These are phyloP conservation scores for Phrynocephalus vlangalii DNA, from an alignment of 2,797 vertebrate genomes.

Conservation along the genomic window DNA sequence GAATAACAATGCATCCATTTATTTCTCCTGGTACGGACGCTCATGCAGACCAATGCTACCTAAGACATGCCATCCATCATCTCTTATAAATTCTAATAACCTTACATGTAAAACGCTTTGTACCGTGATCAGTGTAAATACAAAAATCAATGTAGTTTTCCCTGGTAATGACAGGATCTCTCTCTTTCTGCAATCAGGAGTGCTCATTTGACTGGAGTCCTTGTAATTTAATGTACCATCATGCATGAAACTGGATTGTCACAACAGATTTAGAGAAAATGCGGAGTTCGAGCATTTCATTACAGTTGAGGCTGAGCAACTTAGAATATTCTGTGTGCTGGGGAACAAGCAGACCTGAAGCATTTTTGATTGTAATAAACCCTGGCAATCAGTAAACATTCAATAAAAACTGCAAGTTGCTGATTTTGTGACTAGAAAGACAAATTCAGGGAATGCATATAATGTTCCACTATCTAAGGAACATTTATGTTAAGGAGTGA, in stretches of 20 bases:
- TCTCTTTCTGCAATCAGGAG: conserved; percentile 10
- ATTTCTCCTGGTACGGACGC: conserved; percentile 19
- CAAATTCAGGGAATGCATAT: conserved; percentile 46
- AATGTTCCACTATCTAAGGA: conserved; percentile 49
- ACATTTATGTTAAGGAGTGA: conserved; percentile 59
- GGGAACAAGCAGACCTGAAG: conserved; percentile 43
- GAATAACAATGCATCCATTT: not conserved
- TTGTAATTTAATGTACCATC: conserved; percentile 28
- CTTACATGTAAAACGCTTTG: conserved; percentile 39
- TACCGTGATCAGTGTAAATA: conserved; percentile 32
- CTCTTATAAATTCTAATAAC: not conserved
- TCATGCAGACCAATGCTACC: conserved; percentile 19
- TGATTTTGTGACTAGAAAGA: conserved; percentile 54
- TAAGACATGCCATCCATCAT: not conserved
- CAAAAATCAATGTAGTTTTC: conserved; percentile 37
- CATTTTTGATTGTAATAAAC: conserved; percentile 47
- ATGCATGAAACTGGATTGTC: conserved; percentile 40
- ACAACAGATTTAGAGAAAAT: conserved; percentile 41
- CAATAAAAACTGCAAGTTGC: conserved; percentile 46
- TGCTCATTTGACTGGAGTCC: conserved; percentile 32
- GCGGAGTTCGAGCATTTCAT: conserved; percentile 34
- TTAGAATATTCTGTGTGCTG: conserved; percentile 4
- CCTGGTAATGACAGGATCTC: conserved; percentile 28
- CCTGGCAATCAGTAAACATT: conserved; percentile 40
- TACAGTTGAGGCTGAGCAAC: conserved; percentile 18